Evolutionary conservation across 2,888 invertebrate species (phyloP).

Genomic region (Gastrophysa polygoni): DNA sequence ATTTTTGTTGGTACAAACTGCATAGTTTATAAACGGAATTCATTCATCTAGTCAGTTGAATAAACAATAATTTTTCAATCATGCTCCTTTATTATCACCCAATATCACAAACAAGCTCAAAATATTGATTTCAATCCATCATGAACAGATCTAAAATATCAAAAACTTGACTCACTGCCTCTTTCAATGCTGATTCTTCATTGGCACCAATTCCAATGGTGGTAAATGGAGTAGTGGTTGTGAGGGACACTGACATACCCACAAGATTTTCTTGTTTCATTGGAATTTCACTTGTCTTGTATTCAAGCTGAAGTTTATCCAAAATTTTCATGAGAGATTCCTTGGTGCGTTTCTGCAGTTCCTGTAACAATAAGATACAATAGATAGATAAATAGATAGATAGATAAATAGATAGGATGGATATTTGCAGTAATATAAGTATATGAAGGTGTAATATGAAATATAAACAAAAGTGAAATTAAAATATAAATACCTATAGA

Average conservation of each 20-base stretch:
- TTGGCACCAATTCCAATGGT: conserved; percentile 28
- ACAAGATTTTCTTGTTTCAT: conserved; percentile 40
- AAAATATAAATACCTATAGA: no score
- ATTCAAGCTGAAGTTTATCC: conserved; percentile 40
- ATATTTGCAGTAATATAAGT: no score
- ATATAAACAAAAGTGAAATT: no score
- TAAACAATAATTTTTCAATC: conserved; percentile 40
- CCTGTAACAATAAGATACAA: conserved; percentile 46
- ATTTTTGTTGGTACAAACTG: conserved; percentile 36
- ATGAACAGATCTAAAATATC: conserved; percentile 34
- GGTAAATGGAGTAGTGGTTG: conserved; percentile 47
- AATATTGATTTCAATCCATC: not conserved
- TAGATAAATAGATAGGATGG: no score
- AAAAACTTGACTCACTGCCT: conserved; percentile 35
- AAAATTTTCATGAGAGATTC: conserved; percentile 41
- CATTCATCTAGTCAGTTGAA: conserved; percentile 44
- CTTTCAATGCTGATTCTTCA: conserved; percentile 31
- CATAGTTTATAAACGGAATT: conserved; percentile 35
- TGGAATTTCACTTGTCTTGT: no score
- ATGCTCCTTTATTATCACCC: not conserved
- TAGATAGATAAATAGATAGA: no score
- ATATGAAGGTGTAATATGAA: no score
- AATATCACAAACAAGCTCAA: no score
- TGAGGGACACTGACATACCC: conserved; percentile 39
- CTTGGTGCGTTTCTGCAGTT: conserved; percentile 38